Evolutionary conservation across 2,888 invertebrate species (phyloP).

Genomic region (Stenchaetothrips biformis): DNA sequence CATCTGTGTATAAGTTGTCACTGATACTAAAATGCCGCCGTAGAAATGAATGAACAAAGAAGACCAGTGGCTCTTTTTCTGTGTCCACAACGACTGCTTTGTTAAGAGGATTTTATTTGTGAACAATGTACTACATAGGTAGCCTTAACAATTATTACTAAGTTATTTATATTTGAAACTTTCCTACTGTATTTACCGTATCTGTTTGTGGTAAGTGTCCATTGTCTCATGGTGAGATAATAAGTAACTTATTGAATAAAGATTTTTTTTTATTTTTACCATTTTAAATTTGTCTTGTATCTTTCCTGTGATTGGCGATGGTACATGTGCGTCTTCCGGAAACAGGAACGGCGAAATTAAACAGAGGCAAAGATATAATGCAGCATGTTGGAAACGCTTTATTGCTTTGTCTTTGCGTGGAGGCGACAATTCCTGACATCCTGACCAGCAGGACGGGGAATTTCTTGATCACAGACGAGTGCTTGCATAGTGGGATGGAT

Average conservation of each 20-base stretch:
- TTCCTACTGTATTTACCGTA: not conserved
- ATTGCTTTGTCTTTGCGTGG: too few species aligned
- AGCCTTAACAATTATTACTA: not conserved
- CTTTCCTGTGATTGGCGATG: too few species aligned
- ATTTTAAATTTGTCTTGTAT: not conserved
- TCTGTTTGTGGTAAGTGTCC: not conserved
- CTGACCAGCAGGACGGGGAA: too few species aligned
- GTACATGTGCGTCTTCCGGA: too few species aligned
- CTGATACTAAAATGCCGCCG: not conserved
- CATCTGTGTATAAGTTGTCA: not conserved
- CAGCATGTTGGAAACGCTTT: too few species aligned
- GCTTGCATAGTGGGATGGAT: too few species aligned
- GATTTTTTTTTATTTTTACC: slow-evolving; percentile 22
- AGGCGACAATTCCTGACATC: too few species aligned
- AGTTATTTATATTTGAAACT: slow-evolving; percentile 21
- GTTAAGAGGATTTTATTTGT: not conserved
- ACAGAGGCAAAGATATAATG: too few species aligned
- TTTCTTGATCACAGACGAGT: too few species aligned
- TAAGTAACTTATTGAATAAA: slow-evolving; percentile 21
- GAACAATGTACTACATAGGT: not conserved
- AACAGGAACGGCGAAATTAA: too few species aligned
- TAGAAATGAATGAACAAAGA: not conserved
- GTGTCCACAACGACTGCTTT: slow-evolving; percentile 21
- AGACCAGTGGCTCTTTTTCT: not conserved
- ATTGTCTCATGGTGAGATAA: not conserved